Conservation (phyloP, 2,797 vertebrate genomes). For the Microhierax caerulescens region DNA sequence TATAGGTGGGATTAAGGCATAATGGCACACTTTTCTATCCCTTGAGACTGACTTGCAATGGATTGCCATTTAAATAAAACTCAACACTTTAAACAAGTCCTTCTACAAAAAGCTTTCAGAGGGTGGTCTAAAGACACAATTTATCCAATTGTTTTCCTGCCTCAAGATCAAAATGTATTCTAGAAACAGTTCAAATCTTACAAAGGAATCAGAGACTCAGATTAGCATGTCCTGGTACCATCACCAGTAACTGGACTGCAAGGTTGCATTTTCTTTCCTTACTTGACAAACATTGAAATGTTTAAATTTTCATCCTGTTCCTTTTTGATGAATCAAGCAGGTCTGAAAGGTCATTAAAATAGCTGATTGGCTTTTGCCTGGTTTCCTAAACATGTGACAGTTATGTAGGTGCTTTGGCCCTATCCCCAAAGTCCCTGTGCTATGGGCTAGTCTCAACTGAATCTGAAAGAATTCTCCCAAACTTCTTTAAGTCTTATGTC, state of each 20-base stretch:
- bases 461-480: background rate
- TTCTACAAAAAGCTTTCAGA: background rate
- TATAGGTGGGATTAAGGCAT: background rate
- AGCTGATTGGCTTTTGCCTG: background rate
- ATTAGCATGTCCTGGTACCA: background rate
- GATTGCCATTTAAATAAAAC: background rate
- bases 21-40: background rate
- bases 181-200: background rate
- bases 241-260: background rate
- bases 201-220: background rate
- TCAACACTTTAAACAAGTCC: background rate
- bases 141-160: background rate
- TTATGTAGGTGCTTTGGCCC: background rate
- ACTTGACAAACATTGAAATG: background rate
- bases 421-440: background rate
- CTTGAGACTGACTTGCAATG: background rate
- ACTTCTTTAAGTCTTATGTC: background rate
- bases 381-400: background rate
- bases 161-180: background rate
- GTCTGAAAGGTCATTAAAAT: background rate
- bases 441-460: background rate
- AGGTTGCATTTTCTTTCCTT: background rate
- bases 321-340: background rate
- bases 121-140: background rate
- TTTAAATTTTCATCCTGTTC: background rate